phyloP scores from a whole-genome alignment of 1,140 invertebrate species.

The Samia ricini region DNA sequence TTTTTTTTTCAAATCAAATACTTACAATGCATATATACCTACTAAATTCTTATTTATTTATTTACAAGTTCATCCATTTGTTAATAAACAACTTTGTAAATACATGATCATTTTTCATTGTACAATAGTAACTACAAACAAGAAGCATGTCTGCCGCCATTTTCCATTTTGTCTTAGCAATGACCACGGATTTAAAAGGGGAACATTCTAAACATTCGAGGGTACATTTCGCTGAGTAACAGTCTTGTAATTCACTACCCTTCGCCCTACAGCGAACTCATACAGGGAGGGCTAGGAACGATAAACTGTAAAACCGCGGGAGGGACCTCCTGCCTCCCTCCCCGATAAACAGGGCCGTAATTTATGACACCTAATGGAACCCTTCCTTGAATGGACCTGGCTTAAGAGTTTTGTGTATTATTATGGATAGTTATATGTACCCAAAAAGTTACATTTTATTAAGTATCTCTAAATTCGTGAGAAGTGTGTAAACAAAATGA shows the following conservation, averaged over 20 bases:
- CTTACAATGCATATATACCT: too few relatives aligned
- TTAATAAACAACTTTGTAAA: too few relatives aligned
- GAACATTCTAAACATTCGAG: constrained; percentile 28
- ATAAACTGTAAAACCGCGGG: constrained; percentile 68
- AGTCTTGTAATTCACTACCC: constrained; percentile 51
- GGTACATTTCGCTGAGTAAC: constrained; percentile 51
- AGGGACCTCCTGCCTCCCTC: constrained; percentile 31
- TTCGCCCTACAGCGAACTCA: constrained; percentile 41
- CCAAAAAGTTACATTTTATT: constrained; percentile 6
- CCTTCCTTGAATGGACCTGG: constrained; percentile 46
- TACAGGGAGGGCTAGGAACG: constrained; percentile 43
- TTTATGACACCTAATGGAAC: constrained; percentile 63
- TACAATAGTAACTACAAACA: not conserved
- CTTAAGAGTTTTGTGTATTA: constrained; percentile 12
- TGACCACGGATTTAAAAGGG: constrained; percentile 15
- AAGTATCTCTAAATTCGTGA: too few relatives aligned
- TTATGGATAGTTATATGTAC: constrained; percentile 21
- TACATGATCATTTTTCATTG: too few relatives aligned
- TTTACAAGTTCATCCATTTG: too few relatives aligned
- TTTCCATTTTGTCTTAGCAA: constrained; percentile 6
- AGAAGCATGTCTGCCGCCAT: not conserved
- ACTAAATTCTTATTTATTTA: too few relatives aligned
- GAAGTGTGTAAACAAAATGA: too few relatives aligned
- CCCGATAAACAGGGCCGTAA: constrained; percentile 63
- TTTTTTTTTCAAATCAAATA: too few relatives aligned